A percentile compares a stretch with the other conserved stretches of the same genome.
phyloP scores from a whole-genome alignment of 2,113 vertebrate species.

The Pampusana beccarii region DNA sequence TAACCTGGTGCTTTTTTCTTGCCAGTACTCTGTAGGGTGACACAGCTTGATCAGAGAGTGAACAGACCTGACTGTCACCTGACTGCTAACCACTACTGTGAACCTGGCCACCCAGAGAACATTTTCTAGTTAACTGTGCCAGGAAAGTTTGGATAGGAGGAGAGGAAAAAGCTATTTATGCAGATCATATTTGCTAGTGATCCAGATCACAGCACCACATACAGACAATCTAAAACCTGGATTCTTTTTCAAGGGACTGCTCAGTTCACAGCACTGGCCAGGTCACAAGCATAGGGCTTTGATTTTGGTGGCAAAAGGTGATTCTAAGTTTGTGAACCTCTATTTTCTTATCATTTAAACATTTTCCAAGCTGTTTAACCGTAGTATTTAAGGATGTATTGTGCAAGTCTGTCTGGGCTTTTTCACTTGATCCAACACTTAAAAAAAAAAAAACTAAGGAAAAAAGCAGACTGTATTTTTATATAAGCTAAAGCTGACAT shows the following conservation, averaged over 20 bases:
- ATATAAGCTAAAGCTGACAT: neutral
- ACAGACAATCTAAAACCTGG: neutral
- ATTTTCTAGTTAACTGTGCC: neutral
- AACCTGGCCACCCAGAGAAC: neutral
- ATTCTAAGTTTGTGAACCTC: neutral
- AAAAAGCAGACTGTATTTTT: neutral
- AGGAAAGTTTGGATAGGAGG: neutral
- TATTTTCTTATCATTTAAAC: neutral
- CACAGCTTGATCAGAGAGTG: neutral
- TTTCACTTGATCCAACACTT: neutral
- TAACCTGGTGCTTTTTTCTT: neutral
- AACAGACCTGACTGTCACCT: neutral
- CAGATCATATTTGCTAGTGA: neutral
- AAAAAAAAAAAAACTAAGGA: neutral
- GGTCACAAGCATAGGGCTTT: neutral
- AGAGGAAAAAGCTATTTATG: neutral
- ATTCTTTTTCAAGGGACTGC: neutral
- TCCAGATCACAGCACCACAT: neutral
- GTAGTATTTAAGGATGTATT: neutral
- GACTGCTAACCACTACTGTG: neutral
- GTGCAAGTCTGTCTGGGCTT: neutral
- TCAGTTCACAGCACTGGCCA: neutral
- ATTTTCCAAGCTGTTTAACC: neutral
- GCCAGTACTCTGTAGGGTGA: neutral
- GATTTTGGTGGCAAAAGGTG: neutral